Evolutionary conservation across 2,113 vertebrate genomes (phyloP), one percentile per base, ranked within the genome.

Genomic region (Onychostruthus taczanowskii): DNA sequence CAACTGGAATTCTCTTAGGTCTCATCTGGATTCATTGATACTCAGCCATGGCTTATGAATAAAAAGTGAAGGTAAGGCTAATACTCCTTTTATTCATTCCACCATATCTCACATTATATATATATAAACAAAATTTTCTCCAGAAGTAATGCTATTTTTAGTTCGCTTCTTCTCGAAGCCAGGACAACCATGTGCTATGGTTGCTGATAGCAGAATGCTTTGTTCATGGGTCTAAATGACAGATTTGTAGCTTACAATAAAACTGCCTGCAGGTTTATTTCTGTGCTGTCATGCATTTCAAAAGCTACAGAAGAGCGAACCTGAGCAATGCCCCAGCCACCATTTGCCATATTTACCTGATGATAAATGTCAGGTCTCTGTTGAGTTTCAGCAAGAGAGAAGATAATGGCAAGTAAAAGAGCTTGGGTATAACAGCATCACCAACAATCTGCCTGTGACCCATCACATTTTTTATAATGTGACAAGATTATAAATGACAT

Each of bases 211-310:
- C 39, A 80, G 68, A 91, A 67, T 30, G 27, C 44, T 85, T 92
- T 87, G 43, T 61, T 95, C 18, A 2, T 37, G 69, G 37, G 20
- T 43, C 55, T 90, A 62, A 91, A 68, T 30, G 69, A 69, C 64
- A 92, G 82, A 91, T 92, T 84, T 95, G 70, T 86, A 72, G 78
- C 58, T 85, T 64, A 64, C 73, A 75, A 44, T 93, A 94, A 80
- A 93, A 84, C 64, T 72, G 52, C 61, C 84, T 88, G 31, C 44
- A 68, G 78, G 55, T 94, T 95, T 88, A 96, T 90, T 85, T 47
- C 75, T 78, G 63, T 72, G 63, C 84, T 92, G 80, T 77, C 93
- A 93, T 72, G 61, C 79, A 81, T 96, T 92, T 92, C 86, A 78
- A 93, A 94, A 89, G 74, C 46, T 91, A 72, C 82, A 86, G 64